Evolutionary conservation across 2,888 invertebrate genomes (phyloP), one percentile per base, ranked within the genome.

Genomic region (Eremobia ochroleuca): DNA sequence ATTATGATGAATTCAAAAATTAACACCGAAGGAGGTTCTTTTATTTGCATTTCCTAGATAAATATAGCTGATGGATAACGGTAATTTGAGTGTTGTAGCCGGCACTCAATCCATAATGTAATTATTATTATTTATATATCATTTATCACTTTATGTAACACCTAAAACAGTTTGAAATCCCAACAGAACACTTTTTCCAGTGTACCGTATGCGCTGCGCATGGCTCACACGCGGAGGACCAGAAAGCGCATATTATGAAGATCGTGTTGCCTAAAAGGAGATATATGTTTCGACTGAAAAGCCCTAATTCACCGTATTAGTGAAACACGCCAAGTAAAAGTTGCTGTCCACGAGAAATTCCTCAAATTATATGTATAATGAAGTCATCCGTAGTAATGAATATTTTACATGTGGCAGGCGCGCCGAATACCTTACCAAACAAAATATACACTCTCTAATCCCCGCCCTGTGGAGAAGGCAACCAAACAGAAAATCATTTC

Each of bases 261-360:
- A 67, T 94, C n/a, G 73, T 88, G 58, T 81, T 93, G 59, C 95
- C 96, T 37, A 92, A 91, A 77, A 92, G 94, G 79, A 95, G 91
- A 91, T 93, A 87, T 83, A 83, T 94, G 28, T 92, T 91, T 74
- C 94, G 95, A 52, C 40, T 95, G 76, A 87, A 88, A 80, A 94
- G 92, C 68, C 89, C 85, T 43, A 92, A 92, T 25, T 95, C 95
- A 18, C 94, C 93, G 4, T 96, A 96, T 79, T 95, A 92, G 70
- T 31, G 9, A 49, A 70, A 49, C 28, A 31, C 61, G 31, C 25
- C n/a, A 49, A 73, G 34, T 61, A 59, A 71, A 76, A 72, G 52
- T 67, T 59, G 8, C 49, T 58, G 66, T 46, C 25, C 58, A 59
- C 74, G 59, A 59, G 69, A 71, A 68, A 62, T 21, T 58, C 25